A percentile compares a stretch with the other conserved stretches of the same genome.
Evolutionary conservation across 2,888 invertebrate genomes (phyloP).

Genomic region (Dermolepida albohirtum): DNA sequence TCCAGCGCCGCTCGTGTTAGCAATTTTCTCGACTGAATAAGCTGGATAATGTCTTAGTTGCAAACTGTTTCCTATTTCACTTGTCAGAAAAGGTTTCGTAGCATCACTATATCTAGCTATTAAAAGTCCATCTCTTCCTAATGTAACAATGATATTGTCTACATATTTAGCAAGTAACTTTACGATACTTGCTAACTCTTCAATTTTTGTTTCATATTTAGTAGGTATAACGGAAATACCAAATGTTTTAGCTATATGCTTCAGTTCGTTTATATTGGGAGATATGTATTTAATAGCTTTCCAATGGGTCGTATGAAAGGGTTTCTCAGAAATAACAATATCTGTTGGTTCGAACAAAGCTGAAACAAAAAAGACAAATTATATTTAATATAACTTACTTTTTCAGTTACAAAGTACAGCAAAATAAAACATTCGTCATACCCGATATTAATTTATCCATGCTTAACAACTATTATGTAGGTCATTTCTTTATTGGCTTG

Average conservation of each 20-base stretch:
- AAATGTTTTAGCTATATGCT: slow-evolving; percentile 72
- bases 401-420: too few species aligned
- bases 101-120: slow-evolving; percentile 63
- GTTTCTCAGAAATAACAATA: slow-evolving; percentile 78
- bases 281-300: slow-evolving; percentile 73
- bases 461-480: too few species aligned
- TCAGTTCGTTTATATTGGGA: slow-evolving; percentile 84
- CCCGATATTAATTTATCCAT: too few species aligned
- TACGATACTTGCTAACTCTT: slow-evolving; percentile 60
- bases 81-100: slow-evolving; percentile 53
- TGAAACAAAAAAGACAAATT: slow-evolving; percentile 65
- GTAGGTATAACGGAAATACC: slow-evolving; percentile 54
- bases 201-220: slow-evolving; percentile 53
- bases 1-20: slow-evolving; percentile 86
- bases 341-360: slow-evolving; percentile 95
- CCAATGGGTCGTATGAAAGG: slow-evolving; percentile 69
- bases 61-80: slow-evolving; percentile 42
- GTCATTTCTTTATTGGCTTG: too few species aligned
- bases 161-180: slow-evolving; percentile 66
- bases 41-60: slow-evolving; percentile 65
- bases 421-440: too few species aligned
- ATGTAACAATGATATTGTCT: slow-evolving; percentile 72
- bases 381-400: too few species aligned
- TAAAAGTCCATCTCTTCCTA: slow-evolving; percentile 72
- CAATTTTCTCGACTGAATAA: slow-evolving; percentile 64